Percentiles rank a stretch among this genome's conserved stretches.
Conservation (phyloP, 1,140 invertebrate species). For the Leptinotarsa texana region DNA sequence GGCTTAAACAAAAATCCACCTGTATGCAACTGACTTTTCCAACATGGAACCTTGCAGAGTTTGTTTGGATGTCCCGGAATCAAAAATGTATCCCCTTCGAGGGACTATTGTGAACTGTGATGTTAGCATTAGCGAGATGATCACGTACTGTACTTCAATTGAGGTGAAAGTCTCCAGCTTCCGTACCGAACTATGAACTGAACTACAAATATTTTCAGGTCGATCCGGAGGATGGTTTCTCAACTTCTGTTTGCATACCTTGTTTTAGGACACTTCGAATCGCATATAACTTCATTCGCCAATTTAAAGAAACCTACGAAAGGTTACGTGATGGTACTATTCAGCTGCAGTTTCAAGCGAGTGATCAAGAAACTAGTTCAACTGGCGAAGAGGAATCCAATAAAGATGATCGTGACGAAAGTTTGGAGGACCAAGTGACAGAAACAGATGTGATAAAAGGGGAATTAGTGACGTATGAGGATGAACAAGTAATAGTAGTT, state of each 20-base stretch:
- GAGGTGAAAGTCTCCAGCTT: slow-evolving; percentile 10
- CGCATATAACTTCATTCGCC: slow-evolving; percentile 28
- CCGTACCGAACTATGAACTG: background rate
- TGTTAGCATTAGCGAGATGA: slow-evolving; percentile 21
- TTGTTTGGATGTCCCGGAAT: slow-evolving; percentile 14
- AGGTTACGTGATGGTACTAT: background rate
- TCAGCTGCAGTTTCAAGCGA: too few relatives aligned
- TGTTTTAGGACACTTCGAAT: slow-evolving; percentile 27
- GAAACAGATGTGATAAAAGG: too few relatives aligned
- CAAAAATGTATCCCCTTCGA: slow-evolving; percentile 21
- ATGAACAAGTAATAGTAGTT: too few relatives aligned
- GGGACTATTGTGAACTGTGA: slow-evolving; percentile 26
- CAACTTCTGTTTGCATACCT: slow-evolving; percentile 19
- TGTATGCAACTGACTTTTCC: background rate
- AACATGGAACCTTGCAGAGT: slow-evolving; percentile 3
- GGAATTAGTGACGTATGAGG: too few relatives aligned
- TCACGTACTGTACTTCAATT: slow-evolving; percentile 24
- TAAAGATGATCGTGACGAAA: background rate
- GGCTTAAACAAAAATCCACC: background rate
- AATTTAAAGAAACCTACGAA: slow-evolving; percentile 28
- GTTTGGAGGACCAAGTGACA: background rate
- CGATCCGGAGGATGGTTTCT: slow-evolving; percentile 15
- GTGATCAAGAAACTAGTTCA: too few relatives aligned
- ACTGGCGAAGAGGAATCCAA: too few relatives aligned
- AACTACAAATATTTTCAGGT: slow-evolving; percentile 9